These are phyloP conservation scores for Dunckerocampus dactyliophorus DNA, from an alignment of 2,113 vertebrate genomes.

Conservation along the genomic window DNA sequence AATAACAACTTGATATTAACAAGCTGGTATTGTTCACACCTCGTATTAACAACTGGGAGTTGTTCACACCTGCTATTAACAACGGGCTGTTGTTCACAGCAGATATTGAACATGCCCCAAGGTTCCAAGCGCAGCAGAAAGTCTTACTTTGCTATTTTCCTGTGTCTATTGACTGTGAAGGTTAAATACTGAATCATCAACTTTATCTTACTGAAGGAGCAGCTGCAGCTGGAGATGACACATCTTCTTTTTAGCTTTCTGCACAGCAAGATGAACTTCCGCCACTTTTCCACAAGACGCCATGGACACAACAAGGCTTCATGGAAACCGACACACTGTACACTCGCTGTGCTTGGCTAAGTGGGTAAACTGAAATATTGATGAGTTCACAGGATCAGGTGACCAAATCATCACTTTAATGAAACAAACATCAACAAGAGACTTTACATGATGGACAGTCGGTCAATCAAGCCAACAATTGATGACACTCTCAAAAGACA, in stretches of 20 bases:
- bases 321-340: conserved; percentile 18
- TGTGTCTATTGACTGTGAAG: too few relatives aligned
- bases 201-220: conserved; percentile 45
- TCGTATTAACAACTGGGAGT: too few relatives aligned
- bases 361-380: conserved; percentile 25
- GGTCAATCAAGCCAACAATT: not conserved
- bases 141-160: too few relatives aligned
- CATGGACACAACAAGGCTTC: conserved; percentile 46
- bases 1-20: too few relatives aligned
- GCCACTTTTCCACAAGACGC: conserved; percentile 42
- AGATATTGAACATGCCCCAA: not conserved
- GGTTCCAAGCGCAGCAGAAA: too few relatives aligned
- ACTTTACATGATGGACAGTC: too few relatives aligned
- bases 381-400: conserved; percentile 28
- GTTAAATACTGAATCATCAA: not conserved
- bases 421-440: too few relatives aligned
- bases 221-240: conserved; percentile 54
- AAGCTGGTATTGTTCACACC: too few relatives aligned
- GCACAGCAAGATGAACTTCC: conserved; percentile 62
- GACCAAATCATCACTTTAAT: not conserved
- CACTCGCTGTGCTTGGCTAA: conserved; percentile 19
- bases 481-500: too few relatives aligned
- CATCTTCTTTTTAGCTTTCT: conserved; percentile 64
- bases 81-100: not conserved
- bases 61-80: too few relatives aligned